Evolutionary conservation across 2,797 vertebrate species (phyloP).

Genomic region (Falco novaeseelandiae): DNA sequence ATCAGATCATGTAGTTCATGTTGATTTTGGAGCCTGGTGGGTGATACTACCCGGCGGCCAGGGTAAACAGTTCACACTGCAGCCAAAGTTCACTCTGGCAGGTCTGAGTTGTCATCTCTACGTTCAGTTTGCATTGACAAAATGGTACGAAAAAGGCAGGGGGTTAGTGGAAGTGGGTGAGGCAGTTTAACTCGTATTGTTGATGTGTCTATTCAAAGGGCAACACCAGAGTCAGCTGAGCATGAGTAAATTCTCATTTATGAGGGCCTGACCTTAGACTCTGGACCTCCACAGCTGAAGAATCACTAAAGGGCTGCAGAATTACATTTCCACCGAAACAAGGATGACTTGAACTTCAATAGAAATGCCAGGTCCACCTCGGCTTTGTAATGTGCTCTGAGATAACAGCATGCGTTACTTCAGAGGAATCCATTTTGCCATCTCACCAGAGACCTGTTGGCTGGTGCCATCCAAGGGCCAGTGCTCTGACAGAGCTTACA

Average conservation of each 20-base stretch:
- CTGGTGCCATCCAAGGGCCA: background rate
- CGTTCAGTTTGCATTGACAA: slow-evolving; percentile 38
- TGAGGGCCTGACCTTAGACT: slow-evolving; percentile 55
- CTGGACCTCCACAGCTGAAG: slow-evolving; percentile 6
- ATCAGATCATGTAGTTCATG: slow-evolving; percentile 22
- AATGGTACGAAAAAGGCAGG: background rate
- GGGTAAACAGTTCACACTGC: slow-evolving; percentile 31
- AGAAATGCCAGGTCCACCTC: background rate
- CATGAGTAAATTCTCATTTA: slow-evolving; percentile 47
- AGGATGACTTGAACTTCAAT: background rate
- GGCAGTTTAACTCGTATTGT: background rate
- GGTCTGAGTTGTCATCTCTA: slow-evolving; percentile 36
- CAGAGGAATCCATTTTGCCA: background rate
- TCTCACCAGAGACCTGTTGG: background rate
- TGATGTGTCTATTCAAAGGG: slow-evolving; percentile 71
- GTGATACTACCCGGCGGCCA: background rate
- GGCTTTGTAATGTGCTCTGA: background rate
- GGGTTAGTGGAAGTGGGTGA: background rate
- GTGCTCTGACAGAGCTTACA: background rate
- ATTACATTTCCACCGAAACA: background rate
- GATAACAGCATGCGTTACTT: background rate
- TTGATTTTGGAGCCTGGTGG: slow-evolving; percentile 50
- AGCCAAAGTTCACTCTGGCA: slow-evolving; percentile 58
- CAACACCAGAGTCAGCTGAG: slow-evolving; percentile 31
- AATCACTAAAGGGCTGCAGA: background rate